Evolutionary conservation across 1,140 invertebrate genomes (phyloP).

Genomic region (Drosophila sulfurigaster): DNA sequence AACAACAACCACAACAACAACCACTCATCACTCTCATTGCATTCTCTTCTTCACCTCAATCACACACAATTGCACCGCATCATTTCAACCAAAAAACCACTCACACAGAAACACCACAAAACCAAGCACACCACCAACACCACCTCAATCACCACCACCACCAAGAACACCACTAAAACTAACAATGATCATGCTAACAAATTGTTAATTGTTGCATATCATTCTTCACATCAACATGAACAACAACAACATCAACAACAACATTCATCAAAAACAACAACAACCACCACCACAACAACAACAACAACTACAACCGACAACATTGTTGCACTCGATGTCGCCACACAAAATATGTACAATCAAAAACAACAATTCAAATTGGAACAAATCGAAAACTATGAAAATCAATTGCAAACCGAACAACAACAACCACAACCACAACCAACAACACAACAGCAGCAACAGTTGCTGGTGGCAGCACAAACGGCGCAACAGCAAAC

Average conservation of each 20-base stretch:
- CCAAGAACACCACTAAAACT: slow-evolving; percentile 57
- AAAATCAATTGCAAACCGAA: slow-evolving; percentile 76
- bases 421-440: slow-evolving; percentile 58
- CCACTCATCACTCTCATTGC: slow-evolving; percentile 34
- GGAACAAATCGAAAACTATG: slow-evolving; percentile 84
- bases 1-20: slow-evolving; percentile 15
- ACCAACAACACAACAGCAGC: slow-evolving; percentile 19
- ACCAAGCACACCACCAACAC: slow-evolving; percentile 47
- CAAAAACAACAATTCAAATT: slow-evolving; percentile 83
- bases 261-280: slow-evolving; percentile 41
- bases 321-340: slow-evolving; percentile 74
- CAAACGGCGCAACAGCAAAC: slow-evolving; percentile 65
- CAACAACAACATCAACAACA: slow-evolving; percentile 63
- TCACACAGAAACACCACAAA: slow-evolving; percentile 51
- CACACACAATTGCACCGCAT: slow-evolving; percentile 35
- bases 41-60: slow-evolving; percentile 57
- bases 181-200: slow-evolving; percentile 80
- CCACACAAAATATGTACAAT: slow-evolving; percentile 82
- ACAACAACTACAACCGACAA: slow-evolving; percentile 57
- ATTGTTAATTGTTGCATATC: slow-evolving; percentile 84
- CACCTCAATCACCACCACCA: slow-evolving; percentile 46
- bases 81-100: slow-evolving; percentile 1
- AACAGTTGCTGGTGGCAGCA: slow-evolving; percentile 22
- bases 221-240: slow-evolving; percentile 83
- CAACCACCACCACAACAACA: slow-evolving; percentile 53